These are phyloP conservation scores for Papilio demoleus DNA, from an alignment of 2,888 invertebrate species.

Conservation along the genomic window DNA sequence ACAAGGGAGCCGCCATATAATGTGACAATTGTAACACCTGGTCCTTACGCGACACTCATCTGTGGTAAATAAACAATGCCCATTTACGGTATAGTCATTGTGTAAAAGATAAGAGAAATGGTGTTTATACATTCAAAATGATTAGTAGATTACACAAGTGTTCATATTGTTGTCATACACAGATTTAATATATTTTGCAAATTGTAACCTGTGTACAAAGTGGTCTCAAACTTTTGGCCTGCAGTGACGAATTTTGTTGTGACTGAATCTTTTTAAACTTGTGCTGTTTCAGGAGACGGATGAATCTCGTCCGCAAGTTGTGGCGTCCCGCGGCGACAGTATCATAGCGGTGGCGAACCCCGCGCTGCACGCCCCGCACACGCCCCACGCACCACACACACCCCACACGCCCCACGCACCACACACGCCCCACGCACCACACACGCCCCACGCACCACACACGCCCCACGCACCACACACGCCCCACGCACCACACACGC, in stretches of 20 bases:
- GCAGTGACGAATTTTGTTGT: no score
- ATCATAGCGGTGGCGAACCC: slow-evolving; percentile 96
- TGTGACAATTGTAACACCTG: no score
- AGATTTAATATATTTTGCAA: slow-evolving; percentile 2
- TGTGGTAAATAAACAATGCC: no score
- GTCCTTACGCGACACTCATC: no score
- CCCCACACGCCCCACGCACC: slow-evolving; percentile 12
- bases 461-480: no score
- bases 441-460: slow-evolving; percentile 86
- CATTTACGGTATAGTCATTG: no score
- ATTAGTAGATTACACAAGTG: slow-evolving; percentile 8
- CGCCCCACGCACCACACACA: no score
- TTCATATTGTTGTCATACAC: no score
- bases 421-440: slow-evolving; percentile 57
- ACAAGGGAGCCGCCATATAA: no score
- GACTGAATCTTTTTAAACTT: no score
- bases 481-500: no score
- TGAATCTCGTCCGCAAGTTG: slow-evolving; percentile 86
- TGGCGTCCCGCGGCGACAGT: slow-evolving; percentile 92
- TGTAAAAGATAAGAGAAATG: slow-evolving; percentile 12
- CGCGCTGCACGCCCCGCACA: slow-evolving; percentile 84
- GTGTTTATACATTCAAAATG: slow-evolving; percentile 25
- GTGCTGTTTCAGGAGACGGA: slow-evolving; percentile 61
- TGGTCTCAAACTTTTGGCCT: neutral
- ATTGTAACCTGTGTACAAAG: slow-evolving; percentile 37